Percentiles rank a stretch among this genome's conserved stretches.
Evolutionary conservation across 1,140 invertebrate genomes (phyloP).

Genomic region (Anoplophora glabripennis): DNA sequence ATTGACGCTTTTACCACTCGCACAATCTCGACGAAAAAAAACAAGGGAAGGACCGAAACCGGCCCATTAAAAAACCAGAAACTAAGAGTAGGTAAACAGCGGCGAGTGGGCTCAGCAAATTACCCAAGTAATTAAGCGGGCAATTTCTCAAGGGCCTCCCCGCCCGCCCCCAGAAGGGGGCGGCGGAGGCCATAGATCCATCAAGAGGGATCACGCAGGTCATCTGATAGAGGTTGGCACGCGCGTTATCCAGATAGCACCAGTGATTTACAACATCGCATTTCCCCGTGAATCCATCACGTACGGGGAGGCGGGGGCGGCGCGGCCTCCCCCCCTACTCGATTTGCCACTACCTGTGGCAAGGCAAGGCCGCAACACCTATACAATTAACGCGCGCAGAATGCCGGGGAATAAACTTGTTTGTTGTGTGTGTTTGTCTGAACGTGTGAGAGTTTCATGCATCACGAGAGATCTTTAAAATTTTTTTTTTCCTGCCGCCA

Average conservation of each 20-base stretch:
- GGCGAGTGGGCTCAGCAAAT: no score
- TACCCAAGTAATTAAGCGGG: constrained; percentile 8
- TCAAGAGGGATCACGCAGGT: constrained; percentile 36
- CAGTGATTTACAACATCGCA: constrained; percentile 40
- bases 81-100: no score
- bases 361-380: constrained; percentile 5
- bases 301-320: constrained; percentile 14
- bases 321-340: constrained; percentile 11
- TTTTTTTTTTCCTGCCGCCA: no score
- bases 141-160: constrained; percentile 3
- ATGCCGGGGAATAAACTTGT: constrained; percentile 6
- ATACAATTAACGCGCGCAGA: constrained; percentile 11
- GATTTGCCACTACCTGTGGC: constrained; percentile 8
- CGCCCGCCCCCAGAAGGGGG: constrained; percentile 1
- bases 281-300: constrained; percentile 39
- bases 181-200: constrained; percentile 24
- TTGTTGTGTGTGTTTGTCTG: no score
- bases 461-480: no score
- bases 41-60: not conserved
- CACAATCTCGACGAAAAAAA: not conserved
- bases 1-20: not conserved
- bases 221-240: constrained; percentile 38
- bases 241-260: constrained; percentile 33
- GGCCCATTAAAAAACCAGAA: no score
- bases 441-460: no score